Conservation (phyloP, 2,888 invertebrate genomes). For the Cylindroiulus punctatus region DNA sequence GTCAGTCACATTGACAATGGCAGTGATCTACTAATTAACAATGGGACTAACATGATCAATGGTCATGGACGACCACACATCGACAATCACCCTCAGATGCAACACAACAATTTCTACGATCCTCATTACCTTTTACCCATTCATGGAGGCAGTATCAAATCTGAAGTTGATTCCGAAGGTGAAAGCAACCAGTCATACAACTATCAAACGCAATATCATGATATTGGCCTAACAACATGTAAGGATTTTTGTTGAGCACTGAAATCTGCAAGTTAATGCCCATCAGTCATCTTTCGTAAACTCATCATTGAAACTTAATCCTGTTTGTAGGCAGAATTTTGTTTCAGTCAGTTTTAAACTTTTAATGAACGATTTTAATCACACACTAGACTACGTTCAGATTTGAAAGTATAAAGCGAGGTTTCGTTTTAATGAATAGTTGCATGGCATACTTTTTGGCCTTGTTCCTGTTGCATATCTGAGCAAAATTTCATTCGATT, state of each 20-base stretch:
- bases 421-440: too few relatives aligned
- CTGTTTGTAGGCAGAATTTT: too few relatives aligned
- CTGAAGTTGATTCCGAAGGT: slow-evolving; percentile 50
- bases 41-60: background rate
- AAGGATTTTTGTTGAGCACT: background rate
- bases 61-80: background rate
- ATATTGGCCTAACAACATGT: background rate
- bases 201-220: background rate
- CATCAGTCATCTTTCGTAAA: too few relatives aligned
- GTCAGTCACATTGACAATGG: background rate
- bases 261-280: background rate
- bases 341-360: too few relatives aligned
- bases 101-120: slow-evolving; percentile 14
- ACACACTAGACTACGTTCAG: too few relatives aligned
- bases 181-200: slow-evolving; percentile 52
- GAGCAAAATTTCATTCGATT: too few relatives aligned
- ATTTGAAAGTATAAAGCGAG: too few relatives aligned
- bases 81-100: background rate
- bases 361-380: too few relatives aligned
- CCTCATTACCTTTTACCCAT: background rate
- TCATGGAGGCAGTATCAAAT: slow-evolving; percentile 42
- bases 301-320: too few relatives aligned
- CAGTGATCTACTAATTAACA: background rate
- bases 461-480: too few relatives aligned
- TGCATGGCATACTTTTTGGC: too few relatives aligned